Conservation (phyloP, 2,888 invertebrate genomes). For the Choreutis nemorana region DNA sequence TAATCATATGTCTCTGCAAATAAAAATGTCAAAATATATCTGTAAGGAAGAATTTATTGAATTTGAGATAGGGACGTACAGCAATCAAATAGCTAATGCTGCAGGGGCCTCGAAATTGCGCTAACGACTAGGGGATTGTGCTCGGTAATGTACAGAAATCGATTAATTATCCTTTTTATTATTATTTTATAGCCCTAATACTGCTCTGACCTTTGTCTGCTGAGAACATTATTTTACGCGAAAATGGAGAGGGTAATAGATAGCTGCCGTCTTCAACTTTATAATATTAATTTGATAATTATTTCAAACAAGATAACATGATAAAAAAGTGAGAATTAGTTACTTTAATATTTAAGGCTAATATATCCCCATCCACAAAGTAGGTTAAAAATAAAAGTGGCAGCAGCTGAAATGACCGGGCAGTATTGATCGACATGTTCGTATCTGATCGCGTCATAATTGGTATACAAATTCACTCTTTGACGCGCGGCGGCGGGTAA, state of each 20-base stretch:
- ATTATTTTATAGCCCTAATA: constrained; percentile 45
- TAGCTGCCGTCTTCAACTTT: no score
- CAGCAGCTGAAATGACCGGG: constrained; percentile 14
- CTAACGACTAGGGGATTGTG: constrained; percentile 32
- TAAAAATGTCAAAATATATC: constrained; percentile 54
- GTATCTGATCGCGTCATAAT: constrained; percentile 45
- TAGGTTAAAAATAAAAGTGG: no score
- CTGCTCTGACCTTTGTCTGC: background rate
- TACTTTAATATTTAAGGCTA: no score
- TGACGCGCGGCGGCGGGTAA: constrained; percentile 41
- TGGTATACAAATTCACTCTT: constrained; percentile 64
- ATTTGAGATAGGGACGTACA: constrained; percentile 28
- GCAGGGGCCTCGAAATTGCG: constrained; percentile 30
- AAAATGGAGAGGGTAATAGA: no score
- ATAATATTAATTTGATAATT: no score
- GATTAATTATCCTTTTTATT: constrained; percentile 64
- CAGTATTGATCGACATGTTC: constrained; percentile 25
- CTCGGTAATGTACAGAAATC: constrained; percentile 57
- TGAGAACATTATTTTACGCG: background rate
- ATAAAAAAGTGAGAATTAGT: no score
- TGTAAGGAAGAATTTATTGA: constrained; percentile 45
- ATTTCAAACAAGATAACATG: no score
- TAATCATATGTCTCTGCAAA: constrained; percentile 55
- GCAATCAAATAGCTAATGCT: constrained; percentile 48
- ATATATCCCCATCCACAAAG: no score